Percentiles rank a stretch among this genome's conserved stretches.
Conservation (phyloP, 2,113 vertebrate species). For the Pyxicephalus adspersus region DNA sequence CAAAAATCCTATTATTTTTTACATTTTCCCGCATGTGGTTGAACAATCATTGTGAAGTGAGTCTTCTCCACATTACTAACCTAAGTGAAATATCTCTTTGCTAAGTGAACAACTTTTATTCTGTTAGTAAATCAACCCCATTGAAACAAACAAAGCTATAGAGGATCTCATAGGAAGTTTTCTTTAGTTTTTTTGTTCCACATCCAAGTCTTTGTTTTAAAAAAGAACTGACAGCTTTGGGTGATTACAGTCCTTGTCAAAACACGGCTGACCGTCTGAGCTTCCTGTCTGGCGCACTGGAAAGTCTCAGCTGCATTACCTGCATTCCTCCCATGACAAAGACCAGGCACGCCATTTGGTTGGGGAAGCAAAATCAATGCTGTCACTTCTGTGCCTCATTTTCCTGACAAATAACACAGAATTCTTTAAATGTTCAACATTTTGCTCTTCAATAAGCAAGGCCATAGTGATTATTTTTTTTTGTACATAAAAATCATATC, state of each 20-base stretch:
- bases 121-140: too few relatives aligned
- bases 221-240: conserved; percentile 19
- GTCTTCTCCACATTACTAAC: too few relatives aligned
- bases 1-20: too few relatives aligned
- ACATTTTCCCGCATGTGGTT: too few relatives aligned
- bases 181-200: neutral
- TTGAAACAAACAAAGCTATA: neutral
- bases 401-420: conserved; percentile 8
- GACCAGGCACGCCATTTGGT: conserved; percentile 20
- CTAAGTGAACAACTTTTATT: too few relatives aligned
- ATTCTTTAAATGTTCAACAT: conserved; percentile 30
- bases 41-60: too few relatives aligned
- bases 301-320: conserved; percentile 36
- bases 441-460: conserved; percentile 17
- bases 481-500: conserved; percentile 13
- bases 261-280: conserved; percentile 11
- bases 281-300: conserved; percentile 30
- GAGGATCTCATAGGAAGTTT: conserved; percentile 37
- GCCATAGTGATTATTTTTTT: conserved; percentile 17
- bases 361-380: neutral
- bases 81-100: too few relatives aligned
- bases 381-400: neutral
- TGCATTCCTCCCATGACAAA: conserved; percentile 43
- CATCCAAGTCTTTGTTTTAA: neutral
- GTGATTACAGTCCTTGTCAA: conserved; percentile 18